Evolutionary conservation across 2,797 vertebrate species (phyloP).

Genomic region (Gymnopithys bicolor): DNA sequence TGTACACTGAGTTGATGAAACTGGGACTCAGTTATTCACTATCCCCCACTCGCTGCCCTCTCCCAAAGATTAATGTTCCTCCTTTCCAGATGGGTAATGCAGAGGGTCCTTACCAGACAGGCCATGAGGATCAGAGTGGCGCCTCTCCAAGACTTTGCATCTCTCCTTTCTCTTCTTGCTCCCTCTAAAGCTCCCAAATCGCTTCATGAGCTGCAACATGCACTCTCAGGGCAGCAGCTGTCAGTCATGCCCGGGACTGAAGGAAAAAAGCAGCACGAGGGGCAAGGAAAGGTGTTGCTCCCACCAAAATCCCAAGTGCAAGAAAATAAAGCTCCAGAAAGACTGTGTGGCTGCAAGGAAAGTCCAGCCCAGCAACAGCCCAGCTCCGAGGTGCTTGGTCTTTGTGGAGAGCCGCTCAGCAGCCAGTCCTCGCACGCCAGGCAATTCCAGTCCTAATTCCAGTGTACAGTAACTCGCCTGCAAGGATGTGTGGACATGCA

Average conservation of each 20-base stretch:
- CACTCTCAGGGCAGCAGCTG: conserved; percentile 54
- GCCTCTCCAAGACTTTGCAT: conserved; percentile 80
- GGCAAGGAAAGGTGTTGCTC: neutral
- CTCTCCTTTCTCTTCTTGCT: conserved; percentile 91
- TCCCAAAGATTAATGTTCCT: neutral
- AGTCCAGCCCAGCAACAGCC: neutral
- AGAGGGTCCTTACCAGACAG: conserved; percentile 83
- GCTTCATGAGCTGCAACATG: conserved; percentile 87
- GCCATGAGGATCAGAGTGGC: conserved; percentile 86
- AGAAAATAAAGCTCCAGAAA: neutral
- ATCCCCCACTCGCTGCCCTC: neutral
- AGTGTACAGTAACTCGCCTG: neutral
- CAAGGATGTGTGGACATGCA: neutral
- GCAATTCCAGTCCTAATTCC: neutral
- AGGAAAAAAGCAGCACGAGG: neutral
- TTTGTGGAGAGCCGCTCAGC: fast-evolving
- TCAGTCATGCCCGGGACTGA: conserved; percentile 76
- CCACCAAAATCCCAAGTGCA: neutral
- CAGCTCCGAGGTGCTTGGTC: neutral
- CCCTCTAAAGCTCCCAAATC: conserved; percentile 91
- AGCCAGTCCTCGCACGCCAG: neutral
- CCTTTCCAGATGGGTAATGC: fast-evolving
- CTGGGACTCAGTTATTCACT: neutral
- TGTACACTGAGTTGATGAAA: fast-evolving
- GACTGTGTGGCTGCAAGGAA: neutral